Evolutionary conservation across 2,113 vertebrate species (phyloP).

Genomic region (Dissostichus mawsoni): DNA sequence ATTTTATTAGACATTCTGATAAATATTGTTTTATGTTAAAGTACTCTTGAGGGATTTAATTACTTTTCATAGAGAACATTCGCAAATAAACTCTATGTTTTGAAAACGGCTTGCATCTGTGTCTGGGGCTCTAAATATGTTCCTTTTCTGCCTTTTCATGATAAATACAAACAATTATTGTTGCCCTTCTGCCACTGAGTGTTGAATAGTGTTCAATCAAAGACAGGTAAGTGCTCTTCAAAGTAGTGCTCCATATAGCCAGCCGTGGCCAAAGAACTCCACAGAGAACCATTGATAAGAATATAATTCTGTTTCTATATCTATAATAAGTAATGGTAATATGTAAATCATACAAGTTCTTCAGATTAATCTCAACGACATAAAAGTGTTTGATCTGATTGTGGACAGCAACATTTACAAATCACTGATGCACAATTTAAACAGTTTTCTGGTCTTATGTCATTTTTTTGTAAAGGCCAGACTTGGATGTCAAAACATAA

Average conservation of each 20-base stretch:
- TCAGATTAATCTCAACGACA: background rate
- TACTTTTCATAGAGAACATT: background rate
- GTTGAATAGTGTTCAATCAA: background rate
- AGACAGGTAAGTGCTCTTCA: background rate
- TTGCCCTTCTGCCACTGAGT: background rate
- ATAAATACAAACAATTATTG: background rate
- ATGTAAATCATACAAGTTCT: background rate
- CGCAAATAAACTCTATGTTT: background rate
- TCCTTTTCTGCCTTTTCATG: background rate
- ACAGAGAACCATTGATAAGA: background rate
- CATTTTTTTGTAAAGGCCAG: conserved; percentile 13
- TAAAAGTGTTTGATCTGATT: background rate
- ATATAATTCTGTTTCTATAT: background rate
- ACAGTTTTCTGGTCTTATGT: background rate
- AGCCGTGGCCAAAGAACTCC: background rate
- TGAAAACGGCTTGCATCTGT: conserved; percentile 2
- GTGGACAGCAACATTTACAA: background rate
- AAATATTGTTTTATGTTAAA: background rate
- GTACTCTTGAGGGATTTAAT: background rate
- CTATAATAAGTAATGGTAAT: background rate
- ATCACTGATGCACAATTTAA: background rate
- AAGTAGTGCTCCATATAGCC: background rate
- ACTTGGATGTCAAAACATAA: background rate
- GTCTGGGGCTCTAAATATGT: background rate
- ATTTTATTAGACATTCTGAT: background rate